Evolutionary conservation across 2,888 invertebrate species (phyloP).

Genomic region (Coleophora flavipennella): DNA sequence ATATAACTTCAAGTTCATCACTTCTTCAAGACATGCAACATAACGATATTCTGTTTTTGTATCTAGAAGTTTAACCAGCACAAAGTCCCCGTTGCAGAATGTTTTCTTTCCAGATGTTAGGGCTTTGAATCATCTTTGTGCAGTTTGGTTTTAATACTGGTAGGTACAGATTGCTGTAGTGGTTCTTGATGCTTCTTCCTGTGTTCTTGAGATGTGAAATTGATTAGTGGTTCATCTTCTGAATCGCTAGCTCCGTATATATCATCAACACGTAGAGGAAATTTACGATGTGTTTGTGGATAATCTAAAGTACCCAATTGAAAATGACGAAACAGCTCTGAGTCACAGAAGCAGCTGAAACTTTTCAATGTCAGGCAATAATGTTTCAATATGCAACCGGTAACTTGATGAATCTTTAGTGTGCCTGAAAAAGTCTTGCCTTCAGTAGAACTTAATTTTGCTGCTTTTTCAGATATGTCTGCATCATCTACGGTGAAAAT

Average conservation of each 20-base stretch:
- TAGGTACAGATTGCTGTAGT: slow-evolving; percentile 2
- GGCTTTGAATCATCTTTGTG: no score
- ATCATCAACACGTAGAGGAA: no score
- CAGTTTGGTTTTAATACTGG: background rate
- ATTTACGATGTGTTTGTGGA: slow-evolving; percentile 1
- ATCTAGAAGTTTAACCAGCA: slow-evolving; percentile 5
- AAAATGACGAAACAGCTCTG: slow-evolving; percentile 6
- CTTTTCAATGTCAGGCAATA: slow-evolving; percentile 17
- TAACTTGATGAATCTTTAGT: slow-evolving; percentile 19
- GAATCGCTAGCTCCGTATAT: slow-evolving; percentile 6
- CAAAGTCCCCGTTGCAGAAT: slow-evolving; percentile 8
- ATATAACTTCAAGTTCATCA: slow-evolving; percentile 13
- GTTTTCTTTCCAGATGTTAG: background rate
- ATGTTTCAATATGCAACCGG: slow-evolving; percentile 12
- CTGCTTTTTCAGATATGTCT: slow-evolving; percentile 17
- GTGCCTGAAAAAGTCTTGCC: slow-evolving; percentile 18
- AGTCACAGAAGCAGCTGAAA: slow-evolving; percentile 19
- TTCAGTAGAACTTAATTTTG: background rate
- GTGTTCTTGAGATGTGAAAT: slow-evolving; percentile 3
- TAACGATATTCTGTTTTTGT: slow-evolving; percentile 11
- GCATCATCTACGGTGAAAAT: slow-evolving; percentile 14
- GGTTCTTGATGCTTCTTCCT: slow-evolving; percentile 4
- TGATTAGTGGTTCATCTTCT: slow-evolving; percentile 8
- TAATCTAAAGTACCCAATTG: slow-evolving; percentile 3
- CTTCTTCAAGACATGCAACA: slow-evolving; percentile 12